Evolutionary conservation across 2,888 invertebrate species (phyloP).

Genomic region (Acleris sparsana): DNA sequence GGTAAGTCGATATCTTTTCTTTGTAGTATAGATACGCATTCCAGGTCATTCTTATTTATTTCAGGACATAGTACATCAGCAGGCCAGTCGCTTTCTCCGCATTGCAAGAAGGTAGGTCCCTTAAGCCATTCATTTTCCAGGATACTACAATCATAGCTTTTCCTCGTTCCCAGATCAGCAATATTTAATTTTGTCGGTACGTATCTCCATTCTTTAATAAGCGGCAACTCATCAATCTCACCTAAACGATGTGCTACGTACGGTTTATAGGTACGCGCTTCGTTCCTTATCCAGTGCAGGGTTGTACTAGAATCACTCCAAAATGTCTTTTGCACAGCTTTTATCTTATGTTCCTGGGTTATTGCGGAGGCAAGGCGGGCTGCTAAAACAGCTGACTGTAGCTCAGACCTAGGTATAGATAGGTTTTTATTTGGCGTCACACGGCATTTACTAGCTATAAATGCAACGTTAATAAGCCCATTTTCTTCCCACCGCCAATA

Average conservation of each 20-base stretch:
- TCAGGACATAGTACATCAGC: too few species aligned
- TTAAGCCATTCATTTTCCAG: constrained; percentile 1
- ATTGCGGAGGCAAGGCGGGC: constrained; percentile 16
- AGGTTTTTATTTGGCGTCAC: constrained; percentile 24
- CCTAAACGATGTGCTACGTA: constrained; percentile 42
- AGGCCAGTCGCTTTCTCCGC: too few species aligned
- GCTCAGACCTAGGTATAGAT: constrained; percentile 23
- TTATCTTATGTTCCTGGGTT: constrained; percentile 10
- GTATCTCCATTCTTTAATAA: constrained; percentile 44
- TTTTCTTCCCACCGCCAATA: constrained; percentile 3
- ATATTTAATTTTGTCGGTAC: constrained; percentile 43
- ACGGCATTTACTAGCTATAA: constrained; percentile 15
- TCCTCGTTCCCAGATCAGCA: constrained; percentile 35
- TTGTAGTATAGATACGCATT: too few species aligned
- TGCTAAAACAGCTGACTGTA: constrained; percentile 29
- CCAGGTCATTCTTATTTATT: too few species aligned
- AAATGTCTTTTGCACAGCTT: constrained; percentile 12
- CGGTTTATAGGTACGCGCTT: constrained; percentile 38
- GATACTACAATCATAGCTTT: neutral
- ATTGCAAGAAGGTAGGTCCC: neutral
- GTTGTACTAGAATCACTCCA: constrained; percentile 43
- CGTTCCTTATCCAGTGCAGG: constrained; percentile 41
- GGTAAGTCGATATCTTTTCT: too few species aligned
- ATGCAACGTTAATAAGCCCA: constrained; percentile 2
- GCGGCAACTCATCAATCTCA: constrained; percentile 42